Conservation (phyloP, 2,888 invertebrate genomes). For the Chironomus tentans region DNA sequence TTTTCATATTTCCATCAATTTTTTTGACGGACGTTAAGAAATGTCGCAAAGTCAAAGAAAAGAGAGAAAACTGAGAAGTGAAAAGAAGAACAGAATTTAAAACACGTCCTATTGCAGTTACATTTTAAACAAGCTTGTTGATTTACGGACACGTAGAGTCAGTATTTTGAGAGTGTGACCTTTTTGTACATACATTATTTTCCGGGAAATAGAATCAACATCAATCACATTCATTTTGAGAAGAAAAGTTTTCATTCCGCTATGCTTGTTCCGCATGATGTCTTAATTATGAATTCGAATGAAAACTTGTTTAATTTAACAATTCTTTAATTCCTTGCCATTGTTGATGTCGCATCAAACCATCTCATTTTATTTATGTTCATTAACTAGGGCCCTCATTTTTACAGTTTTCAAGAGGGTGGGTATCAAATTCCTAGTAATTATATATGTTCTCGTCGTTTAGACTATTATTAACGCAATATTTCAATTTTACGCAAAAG, state of each 20-base stretch:
- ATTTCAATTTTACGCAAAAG: background rate
- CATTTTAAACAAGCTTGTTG: background rate
- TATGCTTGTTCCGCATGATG: background rate
- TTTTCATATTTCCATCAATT: slow-evolving; percentile 6
- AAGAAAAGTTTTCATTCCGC: background rate
- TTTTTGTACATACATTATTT: background rate
- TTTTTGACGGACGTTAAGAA: background rate
- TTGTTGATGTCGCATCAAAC: background rate
- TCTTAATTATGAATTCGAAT: background rate
- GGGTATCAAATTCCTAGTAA: slow-evolving; percentile 10
- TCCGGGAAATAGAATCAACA: background rate
- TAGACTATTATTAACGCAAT: slow-evolving; percentile 3
- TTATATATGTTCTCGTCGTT: slow-evolving; percentile 1
- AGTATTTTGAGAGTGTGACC: background rate
- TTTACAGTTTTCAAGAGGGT: background rate
- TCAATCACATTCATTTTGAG: background rate
- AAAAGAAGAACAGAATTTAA: too few relatives aligned
- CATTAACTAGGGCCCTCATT: slow-evolving; percentile 1
- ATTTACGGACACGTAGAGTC: background rate
- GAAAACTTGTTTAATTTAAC: background rate
- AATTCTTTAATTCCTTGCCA: background rate
- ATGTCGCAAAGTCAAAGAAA: background rate
- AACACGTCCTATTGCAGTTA: background rate
- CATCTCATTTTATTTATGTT: slow-evolving; percentile 12
- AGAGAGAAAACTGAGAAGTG: background rate